A percentile compares a stretch with the other conserved stretches of the same genome.
These are phyloP conservation scores for Leptinotarsa tumamoca DNA, from an alignment of 2,888 invertebrate species.

Conservation along the genomic window DNA sequence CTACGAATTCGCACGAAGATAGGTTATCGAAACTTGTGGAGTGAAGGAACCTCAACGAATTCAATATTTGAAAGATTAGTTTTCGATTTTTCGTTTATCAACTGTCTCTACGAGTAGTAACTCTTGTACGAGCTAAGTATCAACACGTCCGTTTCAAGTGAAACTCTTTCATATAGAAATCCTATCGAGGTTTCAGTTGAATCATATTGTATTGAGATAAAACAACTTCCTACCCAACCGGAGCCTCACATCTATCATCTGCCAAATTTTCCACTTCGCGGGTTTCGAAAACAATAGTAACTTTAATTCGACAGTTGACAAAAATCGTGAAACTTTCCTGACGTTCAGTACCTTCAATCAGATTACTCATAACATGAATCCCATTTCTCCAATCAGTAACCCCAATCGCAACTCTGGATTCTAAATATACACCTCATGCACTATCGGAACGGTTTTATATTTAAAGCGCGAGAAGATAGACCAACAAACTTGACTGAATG, in stretches of 20 bases:
- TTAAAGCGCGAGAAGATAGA: slow-evolving; percentile 17
- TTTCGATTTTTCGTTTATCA: no score
- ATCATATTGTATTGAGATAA: no score
- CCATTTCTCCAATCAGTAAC: slow-evolving; percentile 11
- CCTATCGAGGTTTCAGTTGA: no score
- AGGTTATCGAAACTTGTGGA: no score
- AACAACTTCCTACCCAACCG: background rate
- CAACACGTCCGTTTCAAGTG: no score
- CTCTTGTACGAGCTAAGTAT: no score
- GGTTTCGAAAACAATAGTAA: background rate
- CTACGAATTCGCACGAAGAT: no score
- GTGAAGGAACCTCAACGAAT: no score
- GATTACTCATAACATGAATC: background rate
- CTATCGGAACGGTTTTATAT: background rate
- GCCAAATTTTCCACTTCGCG: background rate
- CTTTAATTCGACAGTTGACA: background rate
- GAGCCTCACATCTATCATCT: background rate
- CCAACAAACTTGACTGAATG: slow-evolving; percentile 14
- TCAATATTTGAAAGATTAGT: no score
- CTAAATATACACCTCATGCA: slow-evolving; percentile 17
- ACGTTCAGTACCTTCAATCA: background rate
- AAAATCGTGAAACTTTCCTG: background rate
- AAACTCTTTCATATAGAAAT: no score
- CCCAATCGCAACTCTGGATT: slow-evolving; percentile 1
- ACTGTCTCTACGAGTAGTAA: no score